phyloP scores from a whole-genome alignment of 2,888 invertebrate genomes.

The Cryptus armator region DNA sequence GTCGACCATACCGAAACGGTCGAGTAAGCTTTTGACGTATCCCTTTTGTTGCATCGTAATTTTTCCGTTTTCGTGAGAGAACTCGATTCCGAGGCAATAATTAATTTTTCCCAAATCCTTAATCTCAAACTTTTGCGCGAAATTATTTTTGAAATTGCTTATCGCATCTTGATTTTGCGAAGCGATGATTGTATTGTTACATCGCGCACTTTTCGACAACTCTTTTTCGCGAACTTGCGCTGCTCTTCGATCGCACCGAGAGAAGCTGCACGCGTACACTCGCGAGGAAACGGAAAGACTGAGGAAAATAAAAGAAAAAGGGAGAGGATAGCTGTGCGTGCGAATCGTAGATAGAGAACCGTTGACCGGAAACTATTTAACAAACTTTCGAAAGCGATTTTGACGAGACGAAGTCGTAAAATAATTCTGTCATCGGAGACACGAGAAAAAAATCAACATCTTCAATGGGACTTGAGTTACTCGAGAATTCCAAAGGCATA shows the following conservation, averaged over 20 bases:
- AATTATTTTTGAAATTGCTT: not conserved
- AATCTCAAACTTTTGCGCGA: conserved; percentile 50
- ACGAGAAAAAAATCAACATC: too few species aligned
- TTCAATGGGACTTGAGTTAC: too few species aligned
- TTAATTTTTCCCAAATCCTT: conserved; percentile 40
- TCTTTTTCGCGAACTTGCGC: too few species aligned
- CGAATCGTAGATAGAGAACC: too few species aligned
- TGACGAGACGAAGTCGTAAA: conserved; percentile 53
- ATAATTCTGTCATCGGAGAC: too few species aligned
- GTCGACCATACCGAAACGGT: conserved; percentile 44
- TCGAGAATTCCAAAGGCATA: too few species aligned
- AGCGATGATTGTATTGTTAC: conserved; percentile 58
- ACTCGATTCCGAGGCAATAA: conserved; percentile 66
- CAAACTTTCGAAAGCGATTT: conserved; percentile 50
- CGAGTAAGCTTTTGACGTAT: conserved; percentile 31
- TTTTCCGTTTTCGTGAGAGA: conserved; percentile 39
- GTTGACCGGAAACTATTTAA: not conserved
- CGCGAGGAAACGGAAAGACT: too few species aligned
- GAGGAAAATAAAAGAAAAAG: too few species aligned
- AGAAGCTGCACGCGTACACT: too few species aligned
- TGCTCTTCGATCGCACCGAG: too few species aligned
- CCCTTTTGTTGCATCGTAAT: conserved; percentile 51
- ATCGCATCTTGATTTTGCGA: conserved; percentile 32
- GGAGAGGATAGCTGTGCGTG: too few species aligned
- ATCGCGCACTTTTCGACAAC: too few species aligned